Conservation (phyloP, 2,113 vertebrate genomes). For the Pachycephala philippinensis region DNA sequence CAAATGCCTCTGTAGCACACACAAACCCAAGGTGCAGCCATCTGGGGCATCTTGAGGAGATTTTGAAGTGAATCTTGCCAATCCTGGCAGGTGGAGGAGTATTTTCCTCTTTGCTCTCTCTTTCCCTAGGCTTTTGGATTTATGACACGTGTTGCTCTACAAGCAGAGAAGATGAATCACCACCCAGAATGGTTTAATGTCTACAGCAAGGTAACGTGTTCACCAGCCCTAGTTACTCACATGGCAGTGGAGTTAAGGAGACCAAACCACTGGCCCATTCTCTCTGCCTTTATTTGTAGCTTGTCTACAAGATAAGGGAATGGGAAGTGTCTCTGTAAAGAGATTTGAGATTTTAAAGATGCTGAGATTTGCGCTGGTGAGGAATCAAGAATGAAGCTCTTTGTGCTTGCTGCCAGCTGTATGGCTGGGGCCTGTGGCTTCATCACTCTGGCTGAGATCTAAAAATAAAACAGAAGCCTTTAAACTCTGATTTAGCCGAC, state of each 20-base stretch:
- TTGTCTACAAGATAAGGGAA: neutral
- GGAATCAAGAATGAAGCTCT: neutral
- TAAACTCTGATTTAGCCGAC: neutral
- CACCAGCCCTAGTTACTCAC: neutral
- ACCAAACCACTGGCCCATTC: neutral
- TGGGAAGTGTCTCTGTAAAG: neutral
- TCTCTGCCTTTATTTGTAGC: neutral
- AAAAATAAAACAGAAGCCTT: neutral
- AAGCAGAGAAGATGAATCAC: slow-evolving; percentile 98
- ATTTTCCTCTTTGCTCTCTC: slow-evolving; percentile 5
- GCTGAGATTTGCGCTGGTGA: neutral
- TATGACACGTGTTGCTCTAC: slow-evolving; percentile 94
- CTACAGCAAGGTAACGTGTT: slow-evolving; percentile 90
- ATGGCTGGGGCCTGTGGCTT: neutral
- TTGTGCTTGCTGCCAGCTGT: neutral
- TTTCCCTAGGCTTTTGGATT: slow-evolving; percentile 90
- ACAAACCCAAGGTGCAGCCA: neutral
- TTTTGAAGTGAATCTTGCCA: neutral
- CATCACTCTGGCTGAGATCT: neutral
- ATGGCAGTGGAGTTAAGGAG: neutral
- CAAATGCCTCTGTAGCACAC: neutral
- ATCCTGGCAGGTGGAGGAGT: neutral
- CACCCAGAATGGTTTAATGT: slow-evolving; percentile 98
- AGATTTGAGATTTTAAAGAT: neutral
- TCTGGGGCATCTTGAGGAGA: neutral